Evolutionary conservation across 2,113 vertebrate genomes (phyloP), one percentile per base, ranked within the genome.

Genomic region (Xenopus borealis): DNA sequence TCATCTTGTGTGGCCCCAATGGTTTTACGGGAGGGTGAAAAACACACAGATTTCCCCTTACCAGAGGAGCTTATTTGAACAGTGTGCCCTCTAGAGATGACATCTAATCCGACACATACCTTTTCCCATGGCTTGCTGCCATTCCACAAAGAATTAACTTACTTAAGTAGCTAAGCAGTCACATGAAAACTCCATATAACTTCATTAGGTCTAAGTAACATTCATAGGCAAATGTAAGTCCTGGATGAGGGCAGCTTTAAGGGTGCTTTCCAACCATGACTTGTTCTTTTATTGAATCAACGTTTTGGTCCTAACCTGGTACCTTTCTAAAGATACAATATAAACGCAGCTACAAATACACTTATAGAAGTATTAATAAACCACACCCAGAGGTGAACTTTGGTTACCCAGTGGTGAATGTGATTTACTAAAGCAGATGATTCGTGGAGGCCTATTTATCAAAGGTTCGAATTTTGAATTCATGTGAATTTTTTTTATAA

Each of bases 1-100:
- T 84, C 86, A 69, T 86, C 87, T 87, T 91, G 88, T 91, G 90
- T 90, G 90, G 89, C 81, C 89, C 79, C 74, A 68, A 52, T 65
- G 80, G 82, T 83, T 85, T 83, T 81, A 70, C 30, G 69, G 64
- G 23, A 27, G 69, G 77, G 83, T 83, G 82, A 87, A 82, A 81
- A 80, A 80, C 78, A 62, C 62, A 23, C 10, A 64, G 82, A 81
- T 85, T 86, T 85, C 72, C 79, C 80, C 74, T 82, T 66, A 72
- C 80, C 80, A 82, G 79, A 69, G 75, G 81, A 75, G 81, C 82
- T 87, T 81, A 83, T 86, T 81, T 80, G 77, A 85, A 72, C 77
- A 74, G 18, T 83, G 78, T 88, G 85, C 83, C 83, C 86, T 80
- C 79, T 79, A 81, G 66, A 78, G 75, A 79, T 78, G 80, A 40